A percentile compares a stretch with the other conserved stretches of the same genome.
Conservation (phyloP, 1,140 invertebrate species). For the Pararge aegeria region DNA sequence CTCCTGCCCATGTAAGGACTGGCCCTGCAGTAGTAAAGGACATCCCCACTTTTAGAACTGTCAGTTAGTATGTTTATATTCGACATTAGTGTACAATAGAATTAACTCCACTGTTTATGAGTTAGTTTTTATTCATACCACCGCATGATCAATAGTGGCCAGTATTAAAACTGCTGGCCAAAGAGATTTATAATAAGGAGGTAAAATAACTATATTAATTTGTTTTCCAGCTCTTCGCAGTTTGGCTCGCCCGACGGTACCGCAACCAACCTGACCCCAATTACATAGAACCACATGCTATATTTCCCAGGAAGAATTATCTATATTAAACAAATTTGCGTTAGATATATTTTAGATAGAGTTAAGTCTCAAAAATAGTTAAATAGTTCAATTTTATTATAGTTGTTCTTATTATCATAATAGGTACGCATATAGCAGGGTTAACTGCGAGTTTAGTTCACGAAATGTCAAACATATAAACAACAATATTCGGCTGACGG, state of each 20-base stretch:
- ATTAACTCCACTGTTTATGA: no score
- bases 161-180: no score
- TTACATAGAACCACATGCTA: conserved; percentile 83
- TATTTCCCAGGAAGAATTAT: conserved; percentile 85
- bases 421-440: neutral
- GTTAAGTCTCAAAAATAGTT: neutral
- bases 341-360: conserved; percentile 17
- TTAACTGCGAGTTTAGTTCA: neutral
- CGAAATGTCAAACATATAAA: neutral
- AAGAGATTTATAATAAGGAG: no score
- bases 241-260: conserved; percentile 86
- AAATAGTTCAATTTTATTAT: neutral
- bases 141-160: no score
- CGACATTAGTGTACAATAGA: no score
- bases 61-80: no score
- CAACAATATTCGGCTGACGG: neutral
- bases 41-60: no score
- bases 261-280: conserved; percentile 87
- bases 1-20: no score
- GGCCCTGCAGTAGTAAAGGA: no score
- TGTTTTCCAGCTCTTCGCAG: conserved; percentile 84
- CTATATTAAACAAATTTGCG: conserved; percentile 49
- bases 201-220: no score
- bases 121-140: no score
- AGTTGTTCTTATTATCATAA: neutral